Conservation (phyloP, 2,888 invertebrate genomes). For the Lathronympha strigana region DNA sequence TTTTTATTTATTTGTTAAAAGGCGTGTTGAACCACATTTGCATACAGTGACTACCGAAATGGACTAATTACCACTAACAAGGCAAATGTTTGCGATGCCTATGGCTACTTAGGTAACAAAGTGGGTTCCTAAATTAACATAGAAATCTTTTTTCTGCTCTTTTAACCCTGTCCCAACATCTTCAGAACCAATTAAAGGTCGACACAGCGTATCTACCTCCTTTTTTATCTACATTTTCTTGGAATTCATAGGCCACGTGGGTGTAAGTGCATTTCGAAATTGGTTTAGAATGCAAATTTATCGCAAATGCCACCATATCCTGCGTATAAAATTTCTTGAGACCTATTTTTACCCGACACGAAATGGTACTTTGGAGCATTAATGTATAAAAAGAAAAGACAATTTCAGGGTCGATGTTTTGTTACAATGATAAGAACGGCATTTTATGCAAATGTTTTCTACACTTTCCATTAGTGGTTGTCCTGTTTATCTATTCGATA, state of each 20-base stretch:
- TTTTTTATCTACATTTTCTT: slow-evolving; percentile 30
- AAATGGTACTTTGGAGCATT: slow-evolving; percentile 22
- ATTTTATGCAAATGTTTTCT: slow-evolving; percentile 34
- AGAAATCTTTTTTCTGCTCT: slow-evolving; percentile 22
- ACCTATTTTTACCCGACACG: slow-evolving; percentile 36
- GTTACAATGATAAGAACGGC: slow-evolving; percentile 7
- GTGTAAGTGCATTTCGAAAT: slow-evolving; percentile 44
- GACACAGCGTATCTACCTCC: slow-evolving; percentile 14
- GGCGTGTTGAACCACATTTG: background rate
- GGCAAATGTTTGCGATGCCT: background rate
- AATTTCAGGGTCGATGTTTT: slow-evolving; percentile 17
- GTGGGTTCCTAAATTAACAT: slow-evolving; percentile 25
- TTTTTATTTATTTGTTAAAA: background rate
- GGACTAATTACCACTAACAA: slow-evolving; percentile 5
- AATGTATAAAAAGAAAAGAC: slow-evolving; percentile 23
- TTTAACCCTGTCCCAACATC: slow-evolving; percentile 20
- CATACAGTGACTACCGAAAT: background rate
- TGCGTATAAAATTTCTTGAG: slow-evolving; percentile 23
- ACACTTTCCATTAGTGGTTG: background rate
- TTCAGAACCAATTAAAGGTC: slow-evolving; percentile 38
- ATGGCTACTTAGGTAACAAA: background rate
- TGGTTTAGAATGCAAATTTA: slow-evolving; percentile 47
- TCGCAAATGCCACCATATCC: slow-evolving; percentile 34
- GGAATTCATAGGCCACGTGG: slow-evolving; percentile 43
- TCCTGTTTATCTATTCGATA: slow-evolving; percentile 15